Conservation (phyloP, 2,113 vertebrate genomes). For the Triplophysa siluroides region DNA sequence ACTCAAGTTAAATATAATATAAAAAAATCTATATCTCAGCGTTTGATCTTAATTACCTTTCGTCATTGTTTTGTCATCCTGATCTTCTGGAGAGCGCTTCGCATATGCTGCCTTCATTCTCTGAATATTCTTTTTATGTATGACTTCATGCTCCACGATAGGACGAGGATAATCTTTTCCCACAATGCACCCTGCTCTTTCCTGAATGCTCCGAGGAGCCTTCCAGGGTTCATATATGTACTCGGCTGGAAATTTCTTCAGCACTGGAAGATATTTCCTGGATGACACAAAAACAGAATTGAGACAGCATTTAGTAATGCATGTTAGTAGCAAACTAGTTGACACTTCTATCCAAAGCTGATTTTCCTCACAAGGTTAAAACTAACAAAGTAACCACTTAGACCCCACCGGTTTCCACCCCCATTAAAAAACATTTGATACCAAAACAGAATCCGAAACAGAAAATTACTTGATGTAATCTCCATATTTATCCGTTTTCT, state of each 20-base stretch:
- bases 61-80: not conserved
- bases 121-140: conserved; percentile 71
- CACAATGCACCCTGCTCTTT: conserved; percentile 75
- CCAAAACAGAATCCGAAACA: not conserved
- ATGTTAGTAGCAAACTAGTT: not conserved
- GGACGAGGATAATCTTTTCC: conserved; percentile 75
- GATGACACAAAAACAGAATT: not conserved
- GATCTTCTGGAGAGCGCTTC: conserved; percentile 47
- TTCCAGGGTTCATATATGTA: conserved; percentile 81
- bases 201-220: conserved; percentile 69
- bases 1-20: not conserved
- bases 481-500: conserved; percentile 74
- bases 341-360: not conserved
- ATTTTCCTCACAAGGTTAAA: not conserved
- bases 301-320: not conserved
- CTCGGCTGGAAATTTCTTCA: conserved; percentile 69
- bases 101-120: conserved; percentile 74
- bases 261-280: conserved; percentile 75
- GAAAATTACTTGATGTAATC: conserved; percentile 72
- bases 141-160: conserved; percentile 62
- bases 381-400: not conserved
- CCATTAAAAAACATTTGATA: not conserved
- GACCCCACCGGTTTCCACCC: no score
- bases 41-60: not conserved
- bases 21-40: not conserved